Percentiles rank a stretch among this genome's conserved stretches.
phyloP scores from a whole-genome alignment of 2,888 invertebrate species.

The Eumacrocentrus americanus region DNA sequence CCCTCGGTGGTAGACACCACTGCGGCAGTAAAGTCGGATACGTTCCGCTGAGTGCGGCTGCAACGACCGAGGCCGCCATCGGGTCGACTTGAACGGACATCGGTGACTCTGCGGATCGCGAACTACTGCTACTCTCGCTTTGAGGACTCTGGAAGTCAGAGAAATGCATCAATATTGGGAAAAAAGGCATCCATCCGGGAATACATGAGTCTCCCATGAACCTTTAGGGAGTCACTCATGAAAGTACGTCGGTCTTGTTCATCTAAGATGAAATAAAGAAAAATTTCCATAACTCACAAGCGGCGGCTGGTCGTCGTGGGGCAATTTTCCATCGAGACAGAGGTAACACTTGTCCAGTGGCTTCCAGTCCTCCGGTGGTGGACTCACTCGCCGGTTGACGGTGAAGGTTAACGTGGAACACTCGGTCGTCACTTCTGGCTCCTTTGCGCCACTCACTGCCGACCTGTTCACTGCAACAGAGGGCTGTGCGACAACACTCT shows the following conservation, averaged over 20 bases:
- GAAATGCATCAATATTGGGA: not conserved
- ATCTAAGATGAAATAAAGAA: not conserved
- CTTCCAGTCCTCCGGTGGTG: conserved; percentile 73
- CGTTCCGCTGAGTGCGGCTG: conserved; percentile 71
- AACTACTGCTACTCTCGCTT: conserved; percentile 61
- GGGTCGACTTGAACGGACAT: conserved; percentile 62
- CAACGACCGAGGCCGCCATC: conserved; percentile 73
- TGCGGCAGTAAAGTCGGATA: conserved; percentile 60
- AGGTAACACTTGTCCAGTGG: conserved; percentile 85
- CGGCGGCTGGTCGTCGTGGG: conserved; percentile 65
- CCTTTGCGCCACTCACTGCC: conserved; percentile 41
- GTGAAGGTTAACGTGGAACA: conserved; percentile 47
- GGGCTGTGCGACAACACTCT: conserved; percentile 29
- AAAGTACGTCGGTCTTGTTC: not conserved
- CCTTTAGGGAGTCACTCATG: no score
- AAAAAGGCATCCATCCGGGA: not conserved
- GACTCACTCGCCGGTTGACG: conserved; percentile 54
- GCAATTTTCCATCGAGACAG: conserved; percentile 77
- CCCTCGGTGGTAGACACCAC: conserved; percentile 58
- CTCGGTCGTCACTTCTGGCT: conserved; percentile 43
- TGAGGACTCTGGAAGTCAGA: conserved; percentile 55
- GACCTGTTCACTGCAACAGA: conserved; percentile 41
- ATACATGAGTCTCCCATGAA: no score
- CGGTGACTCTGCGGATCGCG: conserved; percentile 60
- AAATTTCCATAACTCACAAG: conserved; percentile 61